phyloP scores from a whole-genome alignment of 2,797 vertebrate genomes.

The Vireo griseus region DNA sequence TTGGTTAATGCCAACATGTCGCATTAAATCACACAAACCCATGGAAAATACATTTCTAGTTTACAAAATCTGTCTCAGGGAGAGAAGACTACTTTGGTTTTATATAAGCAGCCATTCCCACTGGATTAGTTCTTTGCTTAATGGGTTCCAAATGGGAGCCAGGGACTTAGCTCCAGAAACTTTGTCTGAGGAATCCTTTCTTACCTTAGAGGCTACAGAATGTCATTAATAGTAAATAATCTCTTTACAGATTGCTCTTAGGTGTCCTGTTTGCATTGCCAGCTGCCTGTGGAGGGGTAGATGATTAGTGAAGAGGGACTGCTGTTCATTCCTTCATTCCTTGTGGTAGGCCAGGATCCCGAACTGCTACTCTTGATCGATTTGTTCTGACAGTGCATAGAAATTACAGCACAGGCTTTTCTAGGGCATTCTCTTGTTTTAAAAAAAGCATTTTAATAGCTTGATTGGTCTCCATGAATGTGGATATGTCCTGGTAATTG shows the following conservation, averaged over 20 bases:
- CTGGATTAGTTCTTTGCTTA: neutral
- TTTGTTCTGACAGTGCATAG: neutral
- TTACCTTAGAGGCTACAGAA: neutral
- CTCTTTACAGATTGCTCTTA: neutral
- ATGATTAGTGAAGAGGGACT: neutral
- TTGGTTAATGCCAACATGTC: neutral
- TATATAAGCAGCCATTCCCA: neutral
- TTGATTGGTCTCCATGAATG: neutral
- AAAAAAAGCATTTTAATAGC: neutral
- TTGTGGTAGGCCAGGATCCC: neutral
- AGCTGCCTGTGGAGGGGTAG: neutral
- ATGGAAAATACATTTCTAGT: neutral
- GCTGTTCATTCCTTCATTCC: neutral
- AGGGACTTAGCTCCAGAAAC: neutral
- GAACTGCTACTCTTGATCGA: neutral
- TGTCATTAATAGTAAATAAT: constrained; percentile 8
- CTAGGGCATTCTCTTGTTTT: neutral
- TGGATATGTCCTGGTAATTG: neutral
- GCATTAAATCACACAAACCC: neutral
- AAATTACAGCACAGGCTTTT: constrained; percentile 17
- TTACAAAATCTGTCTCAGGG: neutral
- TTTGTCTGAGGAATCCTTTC: neutral
- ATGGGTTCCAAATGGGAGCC: neutral
- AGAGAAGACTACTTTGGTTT: neutral
- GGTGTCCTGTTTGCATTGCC: neutral